These are phyloP conservation scores for Mycteria americana DNA, from an alignment of 2,797 vertebrate genomes.

Conservation along the genomic window DNA sequence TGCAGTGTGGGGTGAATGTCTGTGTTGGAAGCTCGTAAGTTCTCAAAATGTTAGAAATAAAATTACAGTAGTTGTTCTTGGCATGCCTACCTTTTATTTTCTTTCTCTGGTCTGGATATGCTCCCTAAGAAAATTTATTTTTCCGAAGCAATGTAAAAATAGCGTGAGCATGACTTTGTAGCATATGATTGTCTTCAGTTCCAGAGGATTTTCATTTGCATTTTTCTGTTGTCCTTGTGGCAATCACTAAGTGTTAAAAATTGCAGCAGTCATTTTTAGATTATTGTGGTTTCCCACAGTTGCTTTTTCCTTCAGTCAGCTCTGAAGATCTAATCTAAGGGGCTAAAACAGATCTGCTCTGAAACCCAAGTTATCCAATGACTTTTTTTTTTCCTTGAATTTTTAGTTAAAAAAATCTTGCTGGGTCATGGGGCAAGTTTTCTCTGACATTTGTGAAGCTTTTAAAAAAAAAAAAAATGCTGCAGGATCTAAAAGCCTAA, in stretches of 20 bases:
- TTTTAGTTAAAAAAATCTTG: not conserved
- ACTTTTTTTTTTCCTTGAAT: not conserved
- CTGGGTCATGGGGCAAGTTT: not conserved
- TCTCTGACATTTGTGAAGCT: not conserved
- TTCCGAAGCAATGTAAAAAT: not conserved
- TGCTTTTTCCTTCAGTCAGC: conserved; percentile 26
- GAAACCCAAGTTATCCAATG: not conserved
- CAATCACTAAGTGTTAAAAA: conserved; percentile 32
- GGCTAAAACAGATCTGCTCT: not conserved
- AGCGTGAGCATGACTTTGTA: conserved; percentile 32
- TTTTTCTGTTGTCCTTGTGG: conserved; percentile 46
- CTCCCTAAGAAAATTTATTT: not conserved
- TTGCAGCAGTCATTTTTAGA: conserved; percentile 13
- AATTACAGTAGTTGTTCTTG: not conserved
- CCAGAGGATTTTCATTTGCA: conserved; percentile 18
- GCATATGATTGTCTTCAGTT: conserved; percentile 38
- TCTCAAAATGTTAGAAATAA: not conserved
- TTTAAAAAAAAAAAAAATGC: not conserved
- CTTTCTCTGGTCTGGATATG: not conserved
- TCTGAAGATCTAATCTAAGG: not conserved
- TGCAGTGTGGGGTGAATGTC: not conserved
- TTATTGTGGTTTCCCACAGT: conserved; percentile 35
- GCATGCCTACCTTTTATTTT: not conserved
- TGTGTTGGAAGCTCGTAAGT: not conserved
- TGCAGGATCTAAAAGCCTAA: not conserved